phyloP scores from a whole-genome alignment of 2,797 vertebrate species.

The Graptemys geographica region DNA sequence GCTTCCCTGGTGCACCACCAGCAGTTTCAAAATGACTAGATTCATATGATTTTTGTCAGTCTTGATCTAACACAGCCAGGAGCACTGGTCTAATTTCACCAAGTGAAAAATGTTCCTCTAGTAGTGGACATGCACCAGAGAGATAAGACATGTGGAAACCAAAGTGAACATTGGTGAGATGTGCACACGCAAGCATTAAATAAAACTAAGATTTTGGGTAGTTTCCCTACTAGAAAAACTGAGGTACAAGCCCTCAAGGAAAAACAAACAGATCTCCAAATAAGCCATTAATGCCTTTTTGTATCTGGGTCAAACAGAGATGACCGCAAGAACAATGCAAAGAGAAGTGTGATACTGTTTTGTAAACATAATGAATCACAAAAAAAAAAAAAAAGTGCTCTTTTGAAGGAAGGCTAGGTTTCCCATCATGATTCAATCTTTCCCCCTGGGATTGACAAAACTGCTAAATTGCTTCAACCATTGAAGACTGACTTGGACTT shows the following conservation, averaged over 20 bases:
- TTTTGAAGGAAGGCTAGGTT: background rate
- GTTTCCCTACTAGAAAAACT: background rate
- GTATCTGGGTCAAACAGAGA: background rate
- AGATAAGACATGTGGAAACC: background rate
- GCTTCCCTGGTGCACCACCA: background rate
- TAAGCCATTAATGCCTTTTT: background rate
- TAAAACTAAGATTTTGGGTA: background rate
- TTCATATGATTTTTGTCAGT: background rate
- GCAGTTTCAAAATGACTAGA: background rate
- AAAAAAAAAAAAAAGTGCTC: background rate
- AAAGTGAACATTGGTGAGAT: background rate
- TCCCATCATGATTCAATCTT: conserved; percentile 9
- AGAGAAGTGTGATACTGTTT: background rate
- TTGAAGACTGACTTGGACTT: background rate
- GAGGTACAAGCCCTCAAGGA: background rate
- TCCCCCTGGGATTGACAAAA: background rate
- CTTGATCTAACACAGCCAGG: background rate
- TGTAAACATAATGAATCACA: background rate
- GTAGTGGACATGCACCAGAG: background rate
- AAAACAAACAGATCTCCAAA: background rate
- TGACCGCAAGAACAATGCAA: background rate
- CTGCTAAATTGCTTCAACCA: background rate
- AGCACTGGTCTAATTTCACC: background rate
- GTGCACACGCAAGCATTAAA: background rate
- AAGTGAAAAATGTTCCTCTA: background rate